These are phyloP conservation scores for Hydrocynus forskahlii DNA, from an alignment of 2,797 vertebrate genomes.

Conservation along the genomic window DNA sequence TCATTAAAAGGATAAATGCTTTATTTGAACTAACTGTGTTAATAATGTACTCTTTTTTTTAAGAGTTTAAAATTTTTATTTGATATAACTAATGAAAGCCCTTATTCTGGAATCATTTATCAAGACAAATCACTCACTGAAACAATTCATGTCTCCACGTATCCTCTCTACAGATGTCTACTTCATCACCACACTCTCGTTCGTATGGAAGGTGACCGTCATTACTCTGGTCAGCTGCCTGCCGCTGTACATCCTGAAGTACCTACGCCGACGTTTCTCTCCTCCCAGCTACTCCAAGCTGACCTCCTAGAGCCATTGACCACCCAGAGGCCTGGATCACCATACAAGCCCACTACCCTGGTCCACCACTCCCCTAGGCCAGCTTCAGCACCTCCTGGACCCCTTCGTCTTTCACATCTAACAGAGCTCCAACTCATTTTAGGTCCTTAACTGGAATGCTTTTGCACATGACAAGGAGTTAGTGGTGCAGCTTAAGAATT, in stretches of 20 bases:
- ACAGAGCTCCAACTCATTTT: constrained; percentile 3
- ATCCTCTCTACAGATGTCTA: constrained; percentile 83
- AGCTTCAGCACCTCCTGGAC: not conserved
- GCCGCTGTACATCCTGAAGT: constrained; percentile 97
- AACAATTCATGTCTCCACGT: not conserved
- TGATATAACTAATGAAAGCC: too few relatives aligned
- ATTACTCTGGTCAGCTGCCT: constrained; percentile 98
- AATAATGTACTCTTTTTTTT: too few relatives aligned
- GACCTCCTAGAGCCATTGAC: constrained; percentile 78
- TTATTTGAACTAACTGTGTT: too few relatives aligned
- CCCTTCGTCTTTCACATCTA: not conserved
- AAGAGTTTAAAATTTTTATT: too few relatives aligned
- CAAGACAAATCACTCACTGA: not conserved
- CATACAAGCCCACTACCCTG: not conserved
- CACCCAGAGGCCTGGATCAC: not conserved
- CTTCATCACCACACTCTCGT: constrained; percentile 94
- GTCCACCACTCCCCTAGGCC: not conserved
- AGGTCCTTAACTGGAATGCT: not conserved
- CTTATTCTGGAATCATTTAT: too few relatives aligned
- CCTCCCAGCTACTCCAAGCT: constrained; percentile 98
- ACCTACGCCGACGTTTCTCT: constrained; percentile 94
- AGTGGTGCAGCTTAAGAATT: not conserved
- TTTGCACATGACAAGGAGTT: not conserved
- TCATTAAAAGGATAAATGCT: too few relatives aligned
- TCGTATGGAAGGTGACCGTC: constrained; percentile 97